Evolutionary conservation across 2,797 vertebrate genomes (phyloP).

Genomic region (Helarctos malayanus): DNA sequence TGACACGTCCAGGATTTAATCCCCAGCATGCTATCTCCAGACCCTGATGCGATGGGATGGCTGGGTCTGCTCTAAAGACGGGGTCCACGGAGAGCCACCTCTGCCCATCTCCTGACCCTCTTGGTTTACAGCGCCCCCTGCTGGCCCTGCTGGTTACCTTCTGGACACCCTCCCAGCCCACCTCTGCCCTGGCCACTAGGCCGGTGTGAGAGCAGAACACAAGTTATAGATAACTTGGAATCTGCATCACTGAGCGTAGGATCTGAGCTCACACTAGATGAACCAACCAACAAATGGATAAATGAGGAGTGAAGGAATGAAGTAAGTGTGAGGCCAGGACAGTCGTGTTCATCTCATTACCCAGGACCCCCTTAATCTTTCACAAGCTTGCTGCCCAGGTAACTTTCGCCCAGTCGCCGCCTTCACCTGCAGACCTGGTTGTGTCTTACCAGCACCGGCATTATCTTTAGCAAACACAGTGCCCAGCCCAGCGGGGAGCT

Average conservation of each 20-base stretch:
- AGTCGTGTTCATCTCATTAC: no score
- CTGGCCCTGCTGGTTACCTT: not conserved
- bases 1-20: not conserved
- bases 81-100: no score
- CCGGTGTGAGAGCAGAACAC: not conserved
- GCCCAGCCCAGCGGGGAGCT: not conserved
- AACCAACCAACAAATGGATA: not conserved
- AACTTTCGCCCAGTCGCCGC: no score
- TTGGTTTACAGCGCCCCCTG: not conserved
- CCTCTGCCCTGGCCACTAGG: not conserved
- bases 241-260: not conserved
- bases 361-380: no score
- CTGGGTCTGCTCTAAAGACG: not conserved
- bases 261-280: fast-evolving
- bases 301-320: not conserved
- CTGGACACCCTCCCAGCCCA: not conserved
- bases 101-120: not conserved
- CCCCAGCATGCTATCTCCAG: not conserved
- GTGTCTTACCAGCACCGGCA: not conserved
- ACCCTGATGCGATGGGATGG: not conserved
- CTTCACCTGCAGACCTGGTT: not conserved
- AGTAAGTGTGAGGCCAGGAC: not conserved
- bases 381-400: not conserved
- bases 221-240: not conserved
- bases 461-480: fast-evolving